A percentile compares a stretch with the other conserved stretches of the same genome.
Conservation (phyloP, 1,140 invertebrate species). For the Heliconius hermathena region DNA sequence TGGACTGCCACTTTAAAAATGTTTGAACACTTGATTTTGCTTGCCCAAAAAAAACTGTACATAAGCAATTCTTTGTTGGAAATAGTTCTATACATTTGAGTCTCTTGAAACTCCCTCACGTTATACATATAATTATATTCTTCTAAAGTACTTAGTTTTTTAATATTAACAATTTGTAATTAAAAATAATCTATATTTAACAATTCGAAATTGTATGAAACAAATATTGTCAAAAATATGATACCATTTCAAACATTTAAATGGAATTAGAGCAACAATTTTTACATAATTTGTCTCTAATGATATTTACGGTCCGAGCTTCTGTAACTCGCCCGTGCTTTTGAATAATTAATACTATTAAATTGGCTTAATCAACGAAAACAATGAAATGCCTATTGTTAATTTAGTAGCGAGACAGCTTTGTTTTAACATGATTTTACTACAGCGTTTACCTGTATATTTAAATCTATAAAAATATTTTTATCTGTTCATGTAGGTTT, state of each 20-base stretch:
- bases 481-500: neutral
- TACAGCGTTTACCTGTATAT: neutral
- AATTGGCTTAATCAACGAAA: conserved; percentile 32
- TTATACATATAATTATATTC: too few species aligned
- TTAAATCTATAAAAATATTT: neutral
- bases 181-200: too few species aligned
- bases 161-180: too few species aligned
- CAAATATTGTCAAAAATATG: neutral
- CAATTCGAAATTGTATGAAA: too few species aligned
- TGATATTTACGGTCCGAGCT: conserved; percentile 9
- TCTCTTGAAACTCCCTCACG: too few species aligned
- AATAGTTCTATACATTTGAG: too few species aligned
- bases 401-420: conserved; percentile 13
- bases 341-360: conserved; percentile 32
- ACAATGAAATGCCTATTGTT: conserved; percentile 24
- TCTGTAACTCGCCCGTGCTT: conserved; percentile 24
- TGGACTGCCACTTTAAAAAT: too few species aligned
- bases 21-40: too few species aligned
- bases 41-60: too few species aligned
- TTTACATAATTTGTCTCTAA: conserved; percentile 1
- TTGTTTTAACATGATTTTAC: neutral
- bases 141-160: too few species aligned
- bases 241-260: neutral
- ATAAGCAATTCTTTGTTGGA: too few species aligned
- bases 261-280: neutral